phyloP scores from a whole-genome alignment of 1,140 invertebrate genomes.

The Piezodorus guildinii region DNA sequence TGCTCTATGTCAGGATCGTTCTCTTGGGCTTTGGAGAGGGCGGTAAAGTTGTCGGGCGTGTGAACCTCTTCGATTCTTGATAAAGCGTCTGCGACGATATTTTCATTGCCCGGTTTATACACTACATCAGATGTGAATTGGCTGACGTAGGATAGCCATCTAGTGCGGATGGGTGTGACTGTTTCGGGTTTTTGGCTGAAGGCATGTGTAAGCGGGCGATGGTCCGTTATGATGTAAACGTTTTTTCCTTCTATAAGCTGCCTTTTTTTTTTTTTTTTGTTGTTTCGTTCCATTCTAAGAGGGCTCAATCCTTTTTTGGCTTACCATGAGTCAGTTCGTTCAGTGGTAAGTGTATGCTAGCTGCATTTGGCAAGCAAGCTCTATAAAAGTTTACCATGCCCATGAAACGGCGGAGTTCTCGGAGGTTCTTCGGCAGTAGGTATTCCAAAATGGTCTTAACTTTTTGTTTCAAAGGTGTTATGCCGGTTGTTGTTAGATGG shows the following conservation, averaged over 20 bases:
- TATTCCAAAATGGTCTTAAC: constrained; percentile 15
- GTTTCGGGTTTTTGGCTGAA: neutral
- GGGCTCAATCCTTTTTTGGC: neutral
- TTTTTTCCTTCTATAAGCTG: neutral
- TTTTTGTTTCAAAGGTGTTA: constrained; percentile 15
- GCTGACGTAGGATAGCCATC: neutral
- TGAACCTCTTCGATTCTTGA: neutral
- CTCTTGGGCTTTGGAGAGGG: neutral
- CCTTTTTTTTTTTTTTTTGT: neutral
- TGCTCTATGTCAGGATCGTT: too few relatives aligned
- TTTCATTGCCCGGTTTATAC: neutral
- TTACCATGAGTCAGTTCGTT: too few relatives aligned
- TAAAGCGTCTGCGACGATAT: neutral
- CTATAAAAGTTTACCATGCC: constrained; percentile 36
- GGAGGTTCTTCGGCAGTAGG: constrained; percentile 8
- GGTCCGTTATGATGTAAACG: neutral
- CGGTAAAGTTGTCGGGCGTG: neutral
- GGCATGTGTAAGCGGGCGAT: neutral
- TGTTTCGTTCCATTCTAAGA: neutral
- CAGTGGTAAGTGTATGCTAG: neutral
- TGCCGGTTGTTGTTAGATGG: neutral
- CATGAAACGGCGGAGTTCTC: constrained; percentile 32
- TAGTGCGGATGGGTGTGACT: neutral
- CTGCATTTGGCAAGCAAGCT: constrained; percentile 28
- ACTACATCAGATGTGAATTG: neutral